These are phyloP conservation scores for Lagopus leucura DNA, from an alignment of 2,113 vertebrate genomes.

Conservation along the genomic window DNA sequence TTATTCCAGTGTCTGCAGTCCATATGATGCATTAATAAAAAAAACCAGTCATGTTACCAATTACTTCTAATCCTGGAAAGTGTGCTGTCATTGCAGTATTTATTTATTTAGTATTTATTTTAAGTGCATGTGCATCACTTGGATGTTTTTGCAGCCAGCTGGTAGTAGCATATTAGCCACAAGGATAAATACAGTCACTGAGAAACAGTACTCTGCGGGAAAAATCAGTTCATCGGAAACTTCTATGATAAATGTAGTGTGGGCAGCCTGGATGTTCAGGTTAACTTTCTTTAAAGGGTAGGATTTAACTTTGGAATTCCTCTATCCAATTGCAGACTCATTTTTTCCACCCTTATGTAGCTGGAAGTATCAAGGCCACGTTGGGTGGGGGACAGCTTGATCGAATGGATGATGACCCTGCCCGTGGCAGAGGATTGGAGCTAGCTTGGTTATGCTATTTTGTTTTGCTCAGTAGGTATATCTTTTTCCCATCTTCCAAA, in stretches of 20 bases:
- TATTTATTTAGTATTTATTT: slow-evolving; percentile 11
- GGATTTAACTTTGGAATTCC: slow-evolving; percentile 7
- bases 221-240: slow-evolving; percentile 15
- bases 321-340: neutral
- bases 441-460: neutral
- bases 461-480: neutral
- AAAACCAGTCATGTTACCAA: slow-evolving; percentile 15
- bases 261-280: neutral
- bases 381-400: neutral
- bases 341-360: slow-evolving; percentile 20
- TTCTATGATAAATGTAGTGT: neutral
- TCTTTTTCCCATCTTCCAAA: neutral
- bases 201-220: neutral
- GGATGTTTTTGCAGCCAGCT: slow-evolving; percentile 22
- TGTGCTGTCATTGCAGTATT: neutral
- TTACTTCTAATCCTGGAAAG: slow-evolving; percentile 56
- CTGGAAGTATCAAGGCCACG: neutral
- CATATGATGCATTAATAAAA: neutral
- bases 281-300: slow-evolving; percentile 8
- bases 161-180: neutral
- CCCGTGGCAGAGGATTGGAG: too few species aligned
- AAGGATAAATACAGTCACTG: neutral
- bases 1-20: neutral
- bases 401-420: too few species aligned
- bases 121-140: slow-evolving; percentile 1